Evolutionary conservation across 2,113 vertebrate genomes (phyloP).

Genomic region (Australoheros scitulus): DNA sequence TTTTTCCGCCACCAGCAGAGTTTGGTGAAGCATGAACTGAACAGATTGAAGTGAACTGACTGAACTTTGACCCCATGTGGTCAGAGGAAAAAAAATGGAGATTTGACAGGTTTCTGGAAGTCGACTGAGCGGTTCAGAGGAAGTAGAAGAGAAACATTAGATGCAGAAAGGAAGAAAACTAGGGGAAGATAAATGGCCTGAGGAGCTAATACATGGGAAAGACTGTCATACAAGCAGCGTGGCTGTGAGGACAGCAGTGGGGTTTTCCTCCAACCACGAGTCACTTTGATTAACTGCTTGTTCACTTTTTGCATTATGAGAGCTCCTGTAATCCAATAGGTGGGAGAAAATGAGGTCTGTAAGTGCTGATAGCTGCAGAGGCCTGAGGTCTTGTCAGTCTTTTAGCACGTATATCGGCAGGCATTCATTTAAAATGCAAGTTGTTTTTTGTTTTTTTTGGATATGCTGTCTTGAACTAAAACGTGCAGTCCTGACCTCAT

Average conservation of each 20-base stretch:
- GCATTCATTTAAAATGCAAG: neutral
- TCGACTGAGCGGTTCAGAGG: slow-evolving; percentile 65
- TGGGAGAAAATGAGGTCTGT: slow-evolving; percentile 12
- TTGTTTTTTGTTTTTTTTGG: neutral
- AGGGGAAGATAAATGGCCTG: neutral
- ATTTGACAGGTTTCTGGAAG: slow-evolving; percentile 61
- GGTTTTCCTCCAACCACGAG: slow-evolving; percentile 9
- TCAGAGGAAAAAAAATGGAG: neutral
- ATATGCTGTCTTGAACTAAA: slow-evolving; percentile 24
- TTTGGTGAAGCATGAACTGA: neutral
- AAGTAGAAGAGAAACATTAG: slow-evolving; percentile 79
- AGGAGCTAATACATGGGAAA: neutral
- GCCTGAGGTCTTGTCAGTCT: slow-evolving; percentile 17
- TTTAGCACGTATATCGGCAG: neutral
- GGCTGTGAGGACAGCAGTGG: neutral
- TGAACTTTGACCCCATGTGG: neutral
- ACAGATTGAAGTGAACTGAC: neutral
- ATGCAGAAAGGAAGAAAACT: neutral
- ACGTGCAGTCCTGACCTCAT: slow-evolving; percentile 29
- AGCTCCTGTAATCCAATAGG: neutral
- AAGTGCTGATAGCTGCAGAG: slow-evolving; percentile 33
- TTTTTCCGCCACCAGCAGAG: slow-evolving; percentile 11
- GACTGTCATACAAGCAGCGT: neutral
- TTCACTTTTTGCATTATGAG: neutral
- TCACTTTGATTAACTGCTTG: neutral